Base-by-base conservation (phyloP, 2,888 invertebrate genomes). In the Gymnoscelis rufifasciata region DNA sequence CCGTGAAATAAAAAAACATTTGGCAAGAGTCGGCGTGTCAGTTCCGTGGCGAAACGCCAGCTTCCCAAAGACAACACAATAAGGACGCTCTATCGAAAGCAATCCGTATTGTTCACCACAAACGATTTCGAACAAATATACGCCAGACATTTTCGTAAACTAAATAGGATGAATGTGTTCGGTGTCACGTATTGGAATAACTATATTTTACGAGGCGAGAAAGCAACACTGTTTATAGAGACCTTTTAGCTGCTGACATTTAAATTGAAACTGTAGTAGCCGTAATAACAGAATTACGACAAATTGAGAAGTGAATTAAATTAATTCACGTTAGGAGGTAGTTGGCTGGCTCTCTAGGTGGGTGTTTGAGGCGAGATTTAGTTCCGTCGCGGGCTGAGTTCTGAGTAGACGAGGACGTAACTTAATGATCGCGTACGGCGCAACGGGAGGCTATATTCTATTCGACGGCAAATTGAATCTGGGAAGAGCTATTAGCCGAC, bases 391-490 rank as follows among this genome's bases (percentile, higher is more conserved):
- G 63, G 59, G 55, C 58, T 64, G 62, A 56, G 58, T 56, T 58
- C 47, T 45, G 41, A 52, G 48, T 48, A 74, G 72, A 72, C 71
- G 74, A 66, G 70, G 72, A 74, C 67, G 76, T 80, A 80, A 81
- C 75, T 80, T 82, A 83, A 83, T 84, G 79, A 83, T 82, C 73
- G 74, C 74, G 73, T 74, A 75, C 72, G 74, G 76, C 75, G 76
- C 74, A 70, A 71, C 62, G 74, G 76, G 78, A 78, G 78, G 75
- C 72, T 80, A 77, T 78, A 75, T 74, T 80, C 82, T 80, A 80
- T 86, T 79, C 75, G 78, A 72, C 68, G 70, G 75, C 74, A 84
- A 84, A 86, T 86, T 84, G 80, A 86, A 86, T 84, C 78, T 82
- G 79, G 71, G 78, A 81, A 77, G 79, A 82, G 81, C 83, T 83